A percentile compares a stretch with the other conserved stretches of the same genome.
phyloP scores from a whole-genome alignment of 1,140 invertebrate genomes.

The Meloidogyne hapla region DNA sequence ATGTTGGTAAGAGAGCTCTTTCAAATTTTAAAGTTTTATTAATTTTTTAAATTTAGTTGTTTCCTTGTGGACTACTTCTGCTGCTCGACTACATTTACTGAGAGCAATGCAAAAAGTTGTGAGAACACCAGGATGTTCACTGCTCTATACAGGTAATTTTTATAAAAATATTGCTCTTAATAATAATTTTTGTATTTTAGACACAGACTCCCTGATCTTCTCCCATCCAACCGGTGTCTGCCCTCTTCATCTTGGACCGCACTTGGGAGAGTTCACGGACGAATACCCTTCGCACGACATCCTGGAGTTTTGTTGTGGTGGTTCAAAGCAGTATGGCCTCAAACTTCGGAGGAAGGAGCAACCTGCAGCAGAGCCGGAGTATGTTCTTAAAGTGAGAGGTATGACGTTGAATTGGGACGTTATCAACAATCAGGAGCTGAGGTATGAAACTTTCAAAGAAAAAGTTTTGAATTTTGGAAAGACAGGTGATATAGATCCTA shows the following conservation, averaged over 20 bases:
- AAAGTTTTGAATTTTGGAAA: constrained; percentile 10
- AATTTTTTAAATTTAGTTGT: background rate
- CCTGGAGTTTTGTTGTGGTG: background rate
- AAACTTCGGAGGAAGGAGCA: background rate
- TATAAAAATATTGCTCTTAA: background rate
- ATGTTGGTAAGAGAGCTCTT: background rate
- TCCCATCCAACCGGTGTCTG: background rate
- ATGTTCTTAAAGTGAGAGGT: constrained; percentile 9
- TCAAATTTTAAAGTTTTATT: too few species aligned
- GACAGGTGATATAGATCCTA: background rate
- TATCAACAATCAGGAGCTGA: background rate
- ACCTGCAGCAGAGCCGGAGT: background rate
- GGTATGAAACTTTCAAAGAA: constrained; percentile 18
- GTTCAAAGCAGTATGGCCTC: background rate
- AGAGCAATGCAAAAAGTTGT: constrained; percentile 7
- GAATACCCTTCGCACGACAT: background rate
- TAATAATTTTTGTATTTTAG: background rate
- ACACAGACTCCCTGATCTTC: background rate
- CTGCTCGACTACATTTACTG: background rate
- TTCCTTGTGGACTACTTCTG: constrained; percentile 6
- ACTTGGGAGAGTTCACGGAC: background rate
- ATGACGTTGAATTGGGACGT: background rate
- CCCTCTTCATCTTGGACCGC: background rate
- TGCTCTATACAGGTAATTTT: constrained; percentile 4
- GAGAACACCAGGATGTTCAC: background rate